Evolutionary conservation across 2,113 vertebrate genomes (phyloP).

Genomic region (Lynx canadensis): DNA sequence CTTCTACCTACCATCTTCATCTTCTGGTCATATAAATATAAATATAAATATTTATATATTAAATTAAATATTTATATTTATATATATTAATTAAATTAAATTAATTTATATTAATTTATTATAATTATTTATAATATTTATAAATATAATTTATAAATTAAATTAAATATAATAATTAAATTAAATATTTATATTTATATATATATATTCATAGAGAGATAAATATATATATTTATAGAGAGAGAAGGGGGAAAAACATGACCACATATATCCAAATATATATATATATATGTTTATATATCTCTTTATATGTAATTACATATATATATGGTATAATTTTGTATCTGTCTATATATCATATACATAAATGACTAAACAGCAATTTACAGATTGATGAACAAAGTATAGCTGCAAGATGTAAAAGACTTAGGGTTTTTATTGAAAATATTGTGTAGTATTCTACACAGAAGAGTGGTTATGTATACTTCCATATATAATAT

Average conservation of each 20-base stretch:
- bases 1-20: neutral
- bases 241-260: neutral
- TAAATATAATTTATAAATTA: too few relatives aligned
- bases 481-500: neutral
- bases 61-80: rapidly evolving
- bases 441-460: neutral
- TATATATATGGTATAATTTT: neutral
- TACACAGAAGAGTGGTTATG: neutral
- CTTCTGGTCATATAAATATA: neutral
- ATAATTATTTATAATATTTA: too few relatives aligned
- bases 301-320: neutral
- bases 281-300: neutral
- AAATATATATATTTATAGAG: neutral
- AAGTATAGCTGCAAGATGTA: neutral
- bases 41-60: neutral
- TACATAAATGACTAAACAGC: neutral
- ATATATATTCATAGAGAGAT: neutral
- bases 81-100: neutral
- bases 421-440: neutral
- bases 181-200: neutral
- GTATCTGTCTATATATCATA: neutral
- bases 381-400: neutral
- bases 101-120: too few relatives aligned
- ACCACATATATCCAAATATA: neutral
- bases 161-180: too few relatives aligned